Evolutionary conservation across 1,140 invertebrate species (phyloP).

Genomic region (Aphis gossypii): DNA sequence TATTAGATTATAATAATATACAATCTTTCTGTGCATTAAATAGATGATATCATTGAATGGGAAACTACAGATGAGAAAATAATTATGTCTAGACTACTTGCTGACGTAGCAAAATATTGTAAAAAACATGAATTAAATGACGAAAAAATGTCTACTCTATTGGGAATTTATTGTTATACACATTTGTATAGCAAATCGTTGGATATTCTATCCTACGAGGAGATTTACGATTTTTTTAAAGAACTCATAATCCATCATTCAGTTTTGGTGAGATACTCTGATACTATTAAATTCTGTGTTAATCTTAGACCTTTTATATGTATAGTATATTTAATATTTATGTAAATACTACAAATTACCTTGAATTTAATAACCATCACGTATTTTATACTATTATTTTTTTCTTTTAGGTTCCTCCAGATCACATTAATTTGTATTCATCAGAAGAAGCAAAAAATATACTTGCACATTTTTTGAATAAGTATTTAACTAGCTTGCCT

Average conservation of each 20-base stretch:
- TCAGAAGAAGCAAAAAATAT: background rate
- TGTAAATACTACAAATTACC: background rate
- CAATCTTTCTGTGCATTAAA: background rate
- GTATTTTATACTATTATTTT: background rate
- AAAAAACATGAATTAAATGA: background rate
- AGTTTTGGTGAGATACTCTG: constrained; percentile 7
- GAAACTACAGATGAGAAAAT: background rate
- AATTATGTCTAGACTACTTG: constrained; percentile 25
- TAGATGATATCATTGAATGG: constrained; percentile 37
- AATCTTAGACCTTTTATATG: background rate
- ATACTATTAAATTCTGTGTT: background rate
- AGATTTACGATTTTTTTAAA: constrained; percentile 29
- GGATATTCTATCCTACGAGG: background rate
- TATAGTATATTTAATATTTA: too few relatives aligned
- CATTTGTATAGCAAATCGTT: constrained; percentile 16
- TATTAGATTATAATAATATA: background rate
- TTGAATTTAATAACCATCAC: background rate
- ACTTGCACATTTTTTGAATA: constrained; percentile 16
- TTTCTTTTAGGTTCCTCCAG: background rate
- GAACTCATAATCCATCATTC: constrained; percentile 42
- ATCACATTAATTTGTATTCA: constrained; percentile 10
- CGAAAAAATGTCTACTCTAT: constrained; percentile 39
- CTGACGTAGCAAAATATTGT: constrained; percentile 15
- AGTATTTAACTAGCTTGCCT: constrained; percentile 33
- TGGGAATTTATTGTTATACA: constrained; percentile 33